Percentiles rank a stretch among this genome's conserved stretches.
These are phyloP conservation scores for Shargacucullia verbasci DNA, from an alignment of 2,888 invertebrate genomes.

Conservation along the genomic window DNA sequence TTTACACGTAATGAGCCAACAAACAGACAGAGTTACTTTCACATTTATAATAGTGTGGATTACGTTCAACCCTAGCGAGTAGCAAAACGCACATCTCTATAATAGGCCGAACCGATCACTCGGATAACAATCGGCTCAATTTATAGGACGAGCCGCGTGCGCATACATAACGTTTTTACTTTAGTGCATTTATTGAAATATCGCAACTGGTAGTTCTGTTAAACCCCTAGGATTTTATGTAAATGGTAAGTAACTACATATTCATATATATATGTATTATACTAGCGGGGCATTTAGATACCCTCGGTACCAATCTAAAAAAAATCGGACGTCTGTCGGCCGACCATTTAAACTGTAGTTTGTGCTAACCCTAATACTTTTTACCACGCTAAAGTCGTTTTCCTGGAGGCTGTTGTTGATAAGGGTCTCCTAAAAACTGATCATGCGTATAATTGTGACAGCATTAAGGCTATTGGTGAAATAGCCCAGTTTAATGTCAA, in stretches of 20 bases:
- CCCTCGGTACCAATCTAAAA: too few relatives aligned
- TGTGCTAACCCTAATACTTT: too few relatives aligned
- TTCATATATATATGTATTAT: too few relatives aligned
- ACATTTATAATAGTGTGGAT: not conserved
- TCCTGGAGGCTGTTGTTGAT: too few relatives aligned
- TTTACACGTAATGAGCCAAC: too few relatives aligned
- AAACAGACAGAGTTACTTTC: too few relatives aligned
- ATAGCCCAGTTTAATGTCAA: not conserved
- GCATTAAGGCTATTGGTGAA: not conserved
- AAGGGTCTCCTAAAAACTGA: too few relatives aligned
- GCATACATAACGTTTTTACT: slow-evolving; percentile 48
- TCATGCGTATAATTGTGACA: too few relatives aligned
- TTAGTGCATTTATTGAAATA: slow-evolving; percentile 35
- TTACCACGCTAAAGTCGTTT: too few relatives aligned
- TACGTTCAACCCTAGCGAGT: slow-evolving; percentile 32
- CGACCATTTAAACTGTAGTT: too few relatives aligned
- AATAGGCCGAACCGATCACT: slow-evolving; percentile 61
- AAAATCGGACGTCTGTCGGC: too few relatives aligned
- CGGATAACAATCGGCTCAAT: slow-evolving; percentile 67
- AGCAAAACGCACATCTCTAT: slow-evolving; percentile 65
- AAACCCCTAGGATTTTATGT: slow-evolving; percentile 19
- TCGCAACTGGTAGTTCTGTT: slow-evolving; percentile 4
- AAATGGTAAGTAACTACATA: slow-evolving; percentile 2
- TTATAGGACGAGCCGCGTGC: slow-evolving; percentile 49
- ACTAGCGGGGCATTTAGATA: too few relatives aligned